These are phyloP conservation scores for Patiria miniata DNA, from an alignment of 35 echinoderm and acorn worm species.

Conservation along the genomic window DNA sequence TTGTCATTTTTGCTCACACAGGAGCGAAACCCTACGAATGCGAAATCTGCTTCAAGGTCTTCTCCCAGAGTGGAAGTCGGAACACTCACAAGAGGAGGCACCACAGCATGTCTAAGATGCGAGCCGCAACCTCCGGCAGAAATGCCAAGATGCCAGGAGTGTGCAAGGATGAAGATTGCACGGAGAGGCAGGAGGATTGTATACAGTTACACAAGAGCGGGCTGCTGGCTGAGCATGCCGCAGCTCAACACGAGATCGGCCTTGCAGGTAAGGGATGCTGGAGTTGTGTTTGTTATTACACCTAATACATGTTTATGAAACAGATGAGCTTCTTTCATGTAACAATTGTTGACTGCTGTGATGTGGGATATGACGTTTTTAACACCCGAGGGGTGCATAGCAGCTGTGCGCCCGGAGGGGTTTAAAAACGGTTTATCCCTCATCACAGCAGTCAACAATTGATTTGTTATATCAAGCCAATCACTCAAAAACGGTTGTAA, in stretches of 20 bases:
- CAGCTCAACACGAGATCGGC: neutral
- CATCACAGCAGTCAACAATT: no score
- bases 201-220: neutral
- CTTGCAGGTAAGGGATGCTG: neutral
- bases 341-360: no score
- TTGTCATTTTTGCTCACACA: neutral
- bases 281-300: no score
- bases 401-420: no score
- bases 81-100: slow-evolving; percentile 92
- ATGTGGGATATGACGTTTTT: no score
- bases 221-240: neutral
- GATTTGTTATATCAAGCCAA: no score
- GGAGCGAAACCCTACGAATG: slow-evolving; percentile 95
- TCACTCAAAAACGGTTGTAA: no score
- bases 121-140: neutral
- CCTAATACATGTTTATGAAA: no score
- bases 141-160: neutral
- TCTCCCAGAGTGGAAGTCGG: slow-evolving; percentile 90
- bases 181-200: slow-evolving; percentile 21
- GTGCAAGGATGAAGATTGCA: neutral
- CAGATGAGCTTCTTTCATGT: no score
- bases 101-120: slow-evolving; percentile 9
- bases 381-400: no score
- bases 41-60: slow-evolving; percentile 88
- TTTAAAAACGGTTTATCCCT: no score